Base-by-base conservation (phyloP, 2,888 invertebrate species). In the Acronicta aceris region DNA sequence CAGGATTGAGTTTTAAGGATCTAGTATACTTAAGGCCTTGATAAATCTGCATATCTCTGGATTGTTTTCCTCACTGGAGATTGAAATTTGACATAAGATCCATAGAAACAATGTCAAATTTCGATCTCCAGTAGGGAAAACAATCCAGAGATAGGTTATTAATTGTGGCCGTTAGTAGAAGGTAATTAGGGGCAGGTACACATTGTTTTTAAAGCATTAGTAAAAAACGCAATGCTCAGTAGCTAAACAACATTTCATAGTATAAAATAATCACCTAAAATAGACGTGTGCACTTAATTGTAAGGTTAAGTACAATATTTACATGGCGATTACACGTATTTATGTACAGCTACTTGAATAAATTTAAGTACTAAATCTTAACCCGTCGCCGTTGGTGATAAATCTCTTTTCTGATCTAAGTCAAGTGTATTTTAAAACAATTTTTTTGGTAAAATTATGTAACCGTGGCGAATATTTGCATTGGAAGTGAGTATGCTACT, bases 201-300 rank as follows among this genome's bases (percentile, higher is more conserved):
- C 43, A 50, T 33, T 0, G 1, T 9, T 52, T 13, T 46, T 51
- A 51, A 38, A 46, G 21, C 54, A 65, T 50, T 54, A 42, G 48
- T 60, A 46, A 42, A n/a, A 45, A 70, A 65, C 47, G 10, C 13
- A 27, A 40, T 25, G 36, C 52, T 33, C 46, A 38, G 45, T 46
- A 78, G 79, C 82, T 83, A 82, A 85, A 85, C 84, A 85, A 82
- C 82, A 83, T 84, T 83, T 82, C 60, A 82, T 82, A 84, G 79
- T 71, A 71, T 58, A 75, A 68, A 74, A 67, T 60, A 62, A 71
- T 65, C 50, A 58, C 48, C 49, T 74, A 67, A 65, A 52, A 61
- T 59, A 65, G 66, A 60, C 47, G 55, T 78, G 76, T 74, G 79
- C 70, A 74, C 64, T 74, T 76, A 74, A 36, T 38, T 65, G 50